Evolutionary conservation across 2,113 vertebrate species (phyloP).

Genomic region (Aptenodytes forsteri): DNA sequence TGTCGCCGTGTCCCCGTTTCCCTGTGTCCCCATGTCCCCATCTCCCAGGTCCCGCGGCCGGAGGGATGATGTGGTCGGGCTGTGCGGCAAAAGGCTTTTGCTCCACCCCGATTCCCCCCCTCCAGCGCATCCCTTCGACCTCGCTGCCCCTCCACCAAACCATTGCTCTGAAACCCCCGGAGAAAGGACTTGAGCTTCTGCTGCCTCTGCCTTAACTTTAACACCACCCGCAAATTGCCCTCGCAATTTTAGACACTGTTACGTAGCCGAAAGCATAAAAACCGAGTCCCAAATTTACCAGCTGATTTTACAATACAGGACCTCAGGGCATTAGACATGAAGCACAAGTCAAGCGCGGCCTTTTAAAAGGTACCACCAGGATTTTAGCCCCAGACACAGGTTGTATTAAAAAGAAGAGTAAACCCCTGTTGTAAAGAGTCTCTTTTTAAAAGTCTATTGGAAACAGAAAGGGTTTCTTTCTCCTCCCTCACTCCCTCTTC

Average conservation of each 20-base stretch:
- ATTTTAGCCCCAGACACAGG: background rate
- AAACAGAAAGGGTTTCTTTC: background rate
- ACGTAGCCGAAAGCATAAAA: background rate
- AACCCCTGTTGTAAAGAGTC: background rate
- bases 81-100: background rate
- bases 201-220: background rate
- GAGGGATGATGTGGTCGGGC: background rate
- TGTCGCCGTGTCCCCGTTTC: background rate
- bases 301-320: background rate
- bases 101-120: background rate
- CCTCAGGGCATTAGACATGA: background rate
- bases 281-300: background rate
- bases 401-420: background rate
- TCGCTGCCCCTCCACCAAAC: background rate
- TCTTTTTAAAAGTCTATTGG: background rate
- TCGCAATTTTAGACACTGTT: background rate
- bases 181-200: background rate
- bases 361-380: background rate
- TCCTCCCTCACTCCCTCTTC: background rate
- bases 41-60: fast-evolving
- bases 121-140: background rate
- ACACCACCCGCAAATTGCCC: fast-evolving
- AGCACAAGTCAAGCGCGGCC: background rate
- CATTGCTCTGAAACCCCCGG: fast-evolving
- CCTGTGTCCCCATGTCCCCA: background rate